phyloP scores from a whole-genome alignment of 2,113 vertebrate genomes.

The Scatophagus argus region DNA sequence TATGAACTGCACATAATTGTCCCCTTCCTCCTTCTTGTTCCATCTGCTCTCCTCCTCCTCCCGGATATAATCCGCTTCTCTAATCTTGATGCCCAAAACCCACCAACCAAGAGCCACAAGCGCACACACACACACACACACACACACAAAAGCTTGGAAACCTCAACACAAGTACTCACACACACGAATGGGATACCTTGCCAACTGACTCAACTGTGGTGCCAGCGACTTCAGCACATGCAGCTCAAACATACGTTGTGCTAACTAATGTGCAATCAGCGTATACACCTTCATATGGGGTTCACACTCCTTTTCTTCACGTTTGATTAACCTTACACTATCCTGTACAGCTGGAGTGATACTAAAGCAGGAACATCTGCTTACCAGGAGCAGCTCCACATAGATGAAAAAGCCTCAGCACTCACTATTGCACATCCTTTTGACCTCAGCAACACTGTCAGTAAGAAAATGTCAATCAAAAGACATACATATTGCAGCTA shows the following conservation, averaged over 20 bases:
- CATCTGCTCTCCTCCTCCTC: slow-evolving; percentile 56
- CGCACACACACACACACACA: slow-evolving; percentile 3
- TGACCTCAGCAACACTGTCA: slow-evolving; percentile 28
- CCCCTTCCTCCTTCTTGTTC: slow-evolving; percentile 64
- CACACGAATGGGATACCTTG: slow-evolving; percentile 26
- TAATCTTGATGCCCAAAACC: slow-evolving; percentile 67
- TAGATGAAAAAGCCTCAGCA: slow-evolving; percentile 5
- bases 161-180: slow-evolving; percentile 31
- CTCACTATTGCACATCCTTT: not conserved
- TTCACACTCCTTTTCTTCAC: slow-evolving; percentile 3
- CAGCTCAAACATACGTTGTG: slow-evolving; percentile 23
- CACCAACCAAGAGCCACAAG: slow-evolving; percentile 46
- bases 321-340: slow-evolving; percentile 13
- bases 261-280: not conserved
- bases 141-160: slow-evolving; percentile 29
- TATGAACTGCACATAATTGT: slow-evolving; percentile 66
- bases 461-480: slow-evolving; percentile 1
- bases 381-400: slow-evolving; percentile 2
- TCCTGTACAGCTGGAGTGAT: slow-evolving; percentile 22
- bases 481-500: not conserved
- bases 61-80: slow-evolving; percentile 57
- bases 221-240: slow-evolving; percentile 30
- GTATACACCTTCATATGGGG: slow-evolving; percentile 16
- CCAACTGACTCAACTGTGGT: slow-evolving; percentile 33
- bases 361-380: slow-evolving; percentile 5